A percentile compares a stretch with the other conserved stretches of the same genome.
phyloP scores from a whole-genome alignment of 2,797 vertebrate species.

The Siniperca obscura region DNA sequence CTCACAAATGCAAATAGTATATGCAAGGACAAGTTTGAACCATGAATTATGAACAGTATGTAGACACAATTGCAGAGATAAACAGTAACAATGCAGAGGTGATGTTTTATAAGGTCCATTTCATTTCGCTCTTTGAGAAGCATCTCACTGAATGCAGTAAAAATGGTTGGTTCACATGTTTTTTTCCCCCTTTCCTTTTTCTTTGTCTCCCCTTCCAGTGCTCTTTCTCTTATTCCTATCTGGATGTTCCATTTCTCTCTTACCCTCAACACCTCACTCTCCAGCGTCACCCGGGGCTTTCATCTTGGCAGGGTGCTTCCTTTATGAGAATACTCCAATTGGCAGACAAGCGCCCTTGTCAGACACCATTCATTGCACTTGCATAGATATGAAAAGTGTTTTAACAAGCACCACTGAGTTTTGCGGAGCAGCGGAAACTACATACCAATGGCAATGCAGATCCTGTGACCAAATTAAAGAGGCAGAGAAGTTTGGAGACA shows the following conservation, averaged over 20 bases:
- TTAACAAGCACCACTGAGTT: conserved; percentile 78
- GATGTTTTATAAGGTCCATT: conserved; percentile 30
- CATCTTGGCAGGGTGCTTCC: conserved; percentile 79
- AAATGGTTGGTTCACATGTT: not conserved
- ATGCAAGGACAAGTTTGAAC: conserved; percentile 22
- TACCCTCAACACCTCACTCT: conserved; percentile 64
- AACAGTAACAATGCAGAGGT: conserved; percentile 29
- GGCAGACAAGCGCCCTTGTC: conserved; percentile 81
- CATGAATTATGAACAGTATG: conserved; percentile 45
- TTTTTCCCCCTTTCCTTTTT: not conserved
- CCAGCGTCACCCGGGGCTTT: conserved; percentile 74
- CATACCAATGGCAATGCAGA: conserved; percentile 65
- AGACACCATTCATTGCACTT: conserved; percentile 81
- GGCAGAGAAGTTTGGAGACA: conserved; percentile 47
- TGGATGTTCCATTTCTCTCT: conserved; percentile 61
- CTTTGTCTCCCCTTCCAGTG: conserved; percentile 20
- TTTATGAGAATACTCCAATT: conserved; percentile 79
- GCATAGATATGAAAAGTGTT: conserved; percentile 80
- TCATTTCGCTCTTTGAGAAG: conserved; percentile 30
- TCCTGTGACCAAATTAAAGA: conserved; percentile 72
- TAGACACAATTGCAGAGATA: conserved; percentile 39
- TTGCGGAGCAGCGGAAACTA: conserved; percentile 60
- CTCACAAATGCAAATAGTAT: conserved; percentile 38
- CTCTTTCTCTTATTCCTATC: conserved; percentile 35
- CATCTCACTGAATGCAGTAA: not conserved